These are phyloP conservation scores for Penaeus chinensis DNA, from an alignment of 1,140 invertebrate genomes.

Conservation along the genomic window DNA sequence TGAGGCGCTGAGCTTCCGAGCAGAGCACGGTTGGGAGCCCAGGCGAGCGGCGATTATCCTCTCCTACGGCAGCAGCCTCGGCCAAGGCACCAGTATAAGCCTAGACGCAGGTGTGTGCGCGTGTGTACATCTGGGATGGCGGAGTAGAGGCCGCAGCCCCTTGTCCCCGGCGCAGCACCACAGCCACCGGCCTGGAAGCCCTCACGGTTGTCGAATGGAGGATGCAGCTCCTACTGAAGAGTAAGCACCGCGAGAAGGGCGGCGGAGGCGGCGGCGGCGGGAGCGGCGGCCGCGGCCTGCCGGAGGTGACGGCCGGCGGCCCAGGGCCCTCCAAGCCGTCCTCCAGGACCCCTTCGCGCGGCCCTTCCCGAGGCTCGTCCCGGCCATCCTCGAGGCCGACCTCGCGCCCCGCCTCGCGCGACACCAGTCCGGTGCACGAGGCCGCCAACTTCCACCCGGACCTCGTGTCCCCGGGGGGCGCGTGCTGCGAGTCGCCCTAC, in stretches of 20 bases:
- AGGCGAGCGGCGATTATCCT: too few species aligned
- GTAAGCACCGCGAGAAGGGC: constrained; percentile 61
- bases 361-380: constrained; percentile 38
- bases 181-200: constrained; percentile 61
- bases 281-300: constrained; percentile 8
- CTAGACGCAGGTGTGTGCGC: too few species aligned
- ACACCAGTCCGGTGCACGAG: constrained; percentile 42
- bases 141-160: constrained; percentile 34
- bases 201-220: constrained; percentile 63
- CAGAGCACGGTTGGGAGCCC: too few species aligned
- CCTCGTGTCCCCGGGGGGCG: constrained; percentile 48
- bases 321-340: constrained; percentile 41
- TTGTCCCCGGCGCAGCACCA: constrained; percentile 16
- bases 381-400: constrained; percentile 28
- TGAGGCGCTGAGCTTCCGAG: too few species aligned
- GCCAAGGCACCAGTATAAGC: too few species aligned
- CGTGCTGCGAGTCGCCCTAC: constrained; percentile 54
- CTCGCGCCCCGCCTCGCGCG: constrained; percentile 43
- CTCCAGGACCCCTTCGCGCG: constrained; percentile 46
- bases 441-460: constrained; percentile 63
- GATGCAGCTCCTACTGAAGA: constrained; percentile 64
- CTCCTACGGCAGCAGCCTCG: too few species aligned
- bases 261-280: constrained; percentile 36
- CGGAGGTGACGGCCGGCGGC: constrained; percentile 13
- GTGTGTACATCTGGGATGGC: constrained; percentile 25